These are phyloP conservation scores for Leptoclinus maculatus DNA, from an alignment of 2,797 vertebrate species.

Conservation along the genomic window DNA sequence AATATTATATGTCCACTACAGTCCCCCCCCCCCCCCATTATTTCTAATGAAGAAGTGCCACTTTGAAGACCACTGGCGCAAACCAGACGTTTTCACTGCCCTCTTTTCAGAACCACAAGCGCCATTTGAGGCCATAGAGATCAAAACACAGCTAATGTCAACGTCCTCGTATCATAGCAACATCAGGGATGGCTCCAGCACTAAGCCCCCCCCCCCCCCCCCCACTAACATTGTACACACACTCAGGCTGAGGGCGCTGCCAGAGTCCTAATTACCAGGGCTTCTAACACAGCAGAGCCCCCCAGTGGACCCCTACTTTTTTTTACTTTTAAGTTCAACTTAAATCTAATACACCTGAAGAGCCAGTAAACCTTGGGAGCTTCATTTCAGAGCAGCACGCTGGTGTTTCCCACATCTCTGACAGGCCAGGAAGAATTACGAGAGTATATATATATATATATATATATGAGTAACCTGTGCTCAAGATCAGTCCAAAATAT, in stretches of 20 bases:
- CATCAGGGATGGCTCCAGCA: constrained; percentile 61
- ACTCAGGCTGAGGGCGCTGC: constrained; percentile 39
- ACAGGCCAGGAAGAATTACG: constrained; percentile 7
- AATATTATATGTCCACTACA: neutral
- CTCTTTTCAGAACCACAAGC: constrained; percentile 22
- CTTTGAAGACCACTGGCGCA: neutral
- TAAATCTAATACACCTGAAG: constrained; percentile 16
- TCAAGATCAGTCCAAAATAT: constrained; percentile 18
- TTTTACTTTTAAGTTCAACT: constrained; percentile 23
- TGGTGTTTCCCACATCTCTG: constrained; percentile 2
- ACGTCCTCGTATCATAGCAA: constrained; percentile 70
- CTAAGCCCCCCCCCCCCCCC: constrained; percentile 2
- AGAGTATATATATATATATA: too few relatives aligned
- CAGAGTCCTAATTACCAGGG: constrained; percentile 56
- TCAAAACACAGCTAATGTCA: constrained; percentile 52
- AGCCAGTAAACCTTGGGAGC: neutral
- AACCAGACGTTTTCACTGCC: neutral
- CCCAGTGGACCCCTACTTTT: constrained; percentile 4
- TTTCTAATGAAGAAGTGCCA: neutral
- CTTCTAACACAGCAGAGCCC: constrained; percentile 26
- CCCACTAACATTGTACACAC: constrained; percentile 26
- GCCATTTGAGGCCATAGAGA: constrained; percentile 20
- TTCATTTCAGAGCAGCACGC: constrained; percentile 10
- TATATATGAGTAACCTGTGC: constrained; percentile 27
- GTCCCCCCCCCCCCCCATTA: neutral